Conservation (phyloP, 2,888 invertebrate species). For the Drosophila stalkeri region DNA sequence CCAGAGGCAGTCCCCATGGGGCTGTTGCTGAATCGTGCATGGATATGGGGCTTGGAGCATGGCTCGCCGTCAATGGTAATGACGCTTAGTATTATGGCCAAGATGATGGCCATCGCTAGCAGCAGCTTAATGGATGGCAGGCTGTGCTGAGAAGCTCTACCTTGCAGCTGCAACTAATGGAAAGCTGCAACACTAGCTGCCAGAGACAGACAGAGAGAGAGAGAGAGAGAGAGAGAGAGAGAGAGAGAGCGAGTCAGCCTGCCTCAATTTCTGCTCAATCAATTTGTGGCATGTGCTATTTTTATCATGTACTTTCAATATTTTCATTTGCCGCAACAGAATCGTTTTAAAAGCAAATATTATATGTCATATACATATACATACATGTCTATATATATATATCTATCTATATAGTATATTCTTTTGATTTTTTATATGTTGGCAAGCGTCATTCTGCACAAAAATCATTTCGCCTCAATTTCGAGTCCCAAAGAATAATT, state of each 20-base stretch:
- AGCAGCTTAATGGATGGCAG: slow-evolving; percentile 51
- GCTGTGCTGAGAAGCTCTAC: slow-evolving; percentile 16
- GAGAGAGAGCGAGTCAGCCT: not conserved
- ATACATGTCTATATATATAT: not conserved
- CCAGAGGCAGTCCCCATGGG: slow-evolving; percentile 27
- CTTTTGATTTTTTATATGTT: slow-evolving; percentile 42
- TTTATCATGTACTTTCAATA: slow-evolving; percentile 26
- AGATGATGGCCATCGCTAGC: slow-evolving; percentile 54
- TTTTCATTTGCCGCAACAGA: slow-evolving; percentile 40
- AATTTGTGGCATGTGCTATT: slow-evolving; percentile 32
- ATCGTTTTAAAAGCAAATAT: slow-evolving; percentile 51
- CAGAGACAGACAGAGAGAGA: not conserved
- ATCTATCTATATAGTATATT: slow-evolving; percentile 14
- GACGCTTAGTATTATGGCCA: slow-evolving; percentile 71
- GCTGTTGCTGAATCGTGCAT: slow-evolving; percentile 16
- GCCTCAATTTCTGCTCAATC: slow-evolving; percentile 21
- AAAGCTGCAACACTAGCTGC: not conserved
- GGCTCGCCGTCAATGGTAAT: slow-evolving; percentile 63
- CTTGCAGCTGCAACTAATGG: slow-evolving; percentile 50
- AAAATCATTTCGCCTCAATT: slow-evolving; percentile 69
- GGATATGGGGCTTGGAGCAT: slow-evolving; percentile 50
- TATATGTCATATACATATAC: slow-evolving; percentile 3
- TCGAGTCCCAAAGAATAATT: slow-evolving; percentile 45
- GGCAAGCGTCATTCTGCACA: slow-evolving; percentile 33
- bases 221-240: not conserved